Evolutionary conservation across 2,113 vertebrate species (phyloP), one percentile per base, ranked within the genome.

Genomic region (Isurus oxyrinchus): DNA sequence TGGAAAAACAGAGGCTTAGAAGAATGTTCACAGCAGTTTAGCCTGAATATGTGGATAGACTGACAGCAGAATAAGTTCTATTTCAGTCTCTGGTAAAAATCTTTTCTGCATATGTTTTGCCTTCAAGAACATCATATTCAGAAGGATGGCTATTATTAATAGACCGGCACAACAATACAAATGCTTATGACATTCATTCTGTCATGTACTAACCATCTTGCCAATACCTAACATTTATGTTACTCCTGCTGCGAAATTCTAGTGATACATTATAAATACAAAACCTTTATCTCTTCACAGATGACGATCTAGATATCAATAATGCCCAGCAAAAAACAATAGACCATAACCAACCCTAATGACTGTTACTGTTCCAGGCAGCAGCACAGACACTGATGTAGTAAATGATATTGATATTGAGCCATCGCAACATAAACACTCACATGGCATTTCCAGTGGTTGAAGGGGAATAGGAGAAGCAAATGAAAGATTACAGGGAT

Each of bases 221-320:
- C 66, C 90, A 94, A 94, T 94, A 94, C 59, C 61, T 61, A 63
- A 63, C 59, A 93, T 93, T 63, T 93, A 61, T 93, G 90, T 61
- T 63, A 63, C 25, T 93, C 59, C 31, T 63, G 55, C 55, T 57
- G 3, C 5, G 90, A 63, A 61, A 61, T 59, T 93, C 16, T 19
- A 27, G 86, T 88, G 86, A 88, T 88, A 88, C 25, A 88, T 63
- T 55, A 93, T 31, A 93, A 63, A 61, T 61, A 93, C 57, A 93
- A 93, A 93, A 93, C 59, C 90, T 93, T 93, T 93, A 93, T 93
- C 35, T 93, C 57, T 61, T 93, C 59, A 93, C 90, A 93, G 35
- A 93, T 93, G 57, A 61, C 0, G 59, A 61, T 94, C 35, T 61
- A 40, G 90, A 94, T 94, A 94, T 94, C 59, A 94, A 63, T 94